These are phyloP conservation scores for Urosaurus nigricauda DNA, from an alignment of 2,797 vertebrate genomes.

Conservation along the genomic window DNA sequence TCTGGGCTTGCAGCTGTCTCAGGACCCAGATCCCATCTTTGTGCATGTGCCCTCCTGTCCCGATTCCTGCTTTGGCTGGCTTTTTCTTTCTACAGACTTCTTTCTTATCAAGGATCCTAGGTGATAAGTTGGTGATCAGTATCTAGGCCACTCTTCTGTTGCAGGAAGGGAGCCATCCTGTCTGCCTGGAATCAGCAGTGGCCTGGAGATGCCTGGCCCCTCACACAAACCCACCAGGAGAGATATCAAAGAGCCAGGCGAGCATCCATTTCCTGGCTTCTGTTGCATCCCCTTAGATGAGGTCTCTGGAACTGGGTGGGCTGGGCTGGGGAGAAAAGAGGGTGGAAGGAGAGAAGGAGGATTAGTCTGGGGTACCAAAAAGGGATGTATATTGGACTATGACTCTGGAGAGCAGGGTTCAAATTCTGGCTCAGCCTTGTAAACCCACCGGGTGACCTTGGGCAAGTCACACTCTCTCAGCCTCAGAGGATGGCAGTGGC, in stretches of 20 bases:
- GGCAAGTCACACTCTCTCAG: too few species aligned
- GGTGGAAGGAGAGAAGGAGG: neutral
- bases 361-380: rapidly evolving
- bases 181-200: slow-evolving; percentile 4
- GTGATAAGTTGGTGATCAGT: slow-evolving; percentile 5
- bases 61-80: neutral
- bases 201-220: slow-evolving; percentile 22
- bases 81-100: neutral
- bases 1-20: neutral
- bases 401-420: too few species aligned
- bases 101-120: slow-evolving; percentile 9
- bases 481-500: too few species aligned
- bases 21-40: neutral
- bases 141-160: slow-evolving; percentile 21
- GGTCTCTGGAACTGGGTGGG: slow-evolving; percentile 35
- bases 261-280: slow-evolving; percentile 42
- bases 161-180: slow-evolving; percentile 26
- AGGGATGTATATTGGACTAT: neutral
- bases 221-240: slow-evolving; percentile 15
- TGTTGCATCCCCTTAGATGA: slow-evolving; percentile 13
- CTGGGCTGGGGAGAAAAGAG: neutral
- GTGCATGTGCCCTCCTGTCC: neutral
- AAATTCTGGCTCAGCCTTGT: too few species aligned
- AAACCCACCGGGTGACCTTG: too few species aligned
- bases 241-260: slow-evolving; percentile 37